A percentile compares a stretch with the other conserved stretches of the same genome.
Conservation (phyloP, 2,888 invertebrate genomes). For the Lampropteryx suffumata region DNA sequence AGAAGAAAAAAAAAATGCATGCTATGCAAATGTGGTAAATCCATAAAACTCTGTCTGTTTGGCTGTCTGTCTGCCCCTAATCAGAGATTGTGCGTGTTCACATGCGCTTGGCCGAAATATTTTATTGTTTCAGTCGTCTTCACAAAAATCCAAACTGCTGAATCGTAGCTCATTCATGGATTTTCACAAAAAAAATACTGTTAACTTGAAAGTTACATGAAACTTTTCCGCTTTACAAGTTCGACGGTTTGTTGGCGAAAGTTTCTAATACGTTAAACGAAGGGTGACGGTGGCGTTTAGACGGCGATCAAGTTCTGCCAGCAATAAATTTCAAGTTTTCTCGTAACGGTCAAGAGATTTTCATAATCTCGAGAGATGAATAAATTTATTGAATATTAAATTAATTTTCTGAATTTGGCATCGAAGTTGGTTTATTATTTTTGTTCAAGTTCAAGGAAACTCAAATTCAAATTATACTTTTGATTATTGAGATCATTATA, state of each 20-base stretch:
- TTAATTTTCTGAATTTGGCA: conserved; percentile 6
- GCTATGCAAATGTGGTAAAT: no score
- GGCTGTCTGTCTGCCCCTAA: no score
- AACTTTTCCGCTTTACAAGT: conserved; percentile 36
- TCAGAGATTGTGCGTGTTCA: no score
- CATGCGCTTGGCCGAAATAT: no score
- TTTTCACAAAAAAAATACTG: conserved; percentile 10
- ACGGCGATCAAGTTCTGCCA: conserved; percentile 43
- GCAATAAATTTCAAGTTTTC: conserved; percentile 54
- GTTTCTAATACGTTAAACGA: conserved; percentile 45
- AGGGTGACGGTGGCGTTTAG: conserved; percentile 44
- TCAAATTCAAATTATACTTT: no score
- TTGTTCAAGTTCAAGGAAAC: no score
- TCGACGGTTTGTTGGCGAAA: conserved; percentile 27
- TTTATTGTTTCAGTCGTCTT: no score
- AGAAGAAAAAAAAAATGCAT: no score
- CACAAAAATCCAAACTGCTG: no score
- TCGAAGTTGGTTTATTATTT: background rate
- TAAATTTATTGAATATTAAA: conserved; percentile 39
- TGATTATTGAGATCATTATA: no score
- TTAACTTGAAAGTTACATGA: conserved; percentile 35
- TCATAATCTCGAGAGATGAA: conserved; percentile 45
- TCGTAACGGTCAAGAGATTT: conserved; percentile 53
- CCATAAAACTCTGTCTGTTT: no score
- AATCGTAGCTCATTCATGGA: background rate